Evolutionary conservation across 2,797 vertebrate genomes (phyloP).

Genomic region (Cercopithecus diana): DNA sequence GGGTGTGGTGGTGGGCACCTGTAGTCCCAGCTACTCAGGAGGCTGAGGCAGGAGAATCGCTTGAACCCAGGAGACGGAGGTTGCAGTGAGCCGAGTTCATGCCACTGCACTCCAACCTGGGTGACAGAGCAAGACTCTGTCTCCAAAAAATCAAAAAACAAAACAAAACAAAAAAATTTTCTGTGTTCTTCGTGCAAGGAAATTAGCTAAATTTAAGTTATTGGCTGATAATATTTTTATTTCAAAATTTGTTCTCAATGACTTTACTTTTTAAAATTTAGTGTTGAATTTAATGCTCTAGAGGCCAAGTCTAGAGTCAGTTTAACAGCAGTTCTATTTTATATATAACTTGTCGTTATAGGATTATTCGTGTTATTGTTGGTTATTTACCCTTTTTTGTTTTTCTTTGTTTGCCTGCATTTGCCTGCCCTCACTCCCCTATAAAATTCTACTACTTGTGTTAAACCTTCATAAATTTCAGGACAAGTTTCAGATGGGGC

Average conservation of each 20-base stretch:
- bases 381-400: background rate
- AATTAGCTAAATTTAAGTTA: background rate
- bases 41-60: no score
- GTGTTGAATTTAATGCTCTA: background rate
- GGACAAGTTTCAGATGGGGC: background rate
- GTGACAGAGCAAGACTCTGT: no score
- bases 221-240: background rate
- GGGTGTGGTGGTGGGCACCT: fast-evolving
- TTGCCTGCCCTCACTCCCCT: background rate
- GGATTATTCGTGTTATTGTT: background rate
- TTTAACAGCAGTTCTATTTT: background rate
- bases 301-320: background rate
- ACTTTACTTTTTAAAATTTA: background rate
- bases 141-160: no score
- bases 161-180: background rate
- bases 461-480: background rate
- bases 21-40: no score
- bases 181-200: background rate
- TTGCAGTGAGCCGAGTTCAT: no score
- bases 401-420: background rate
- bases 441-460: background rate
- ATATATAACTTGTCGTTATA: background rate
- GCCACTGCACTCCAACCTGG: no score
- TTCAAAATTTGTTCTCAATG: background rate
- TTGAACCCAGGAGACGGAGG: no score